Evolutionary conservation across 2,888 invertebrate genomes (phyloP).

Genomic region (Apamea monoglypha): DNA sequence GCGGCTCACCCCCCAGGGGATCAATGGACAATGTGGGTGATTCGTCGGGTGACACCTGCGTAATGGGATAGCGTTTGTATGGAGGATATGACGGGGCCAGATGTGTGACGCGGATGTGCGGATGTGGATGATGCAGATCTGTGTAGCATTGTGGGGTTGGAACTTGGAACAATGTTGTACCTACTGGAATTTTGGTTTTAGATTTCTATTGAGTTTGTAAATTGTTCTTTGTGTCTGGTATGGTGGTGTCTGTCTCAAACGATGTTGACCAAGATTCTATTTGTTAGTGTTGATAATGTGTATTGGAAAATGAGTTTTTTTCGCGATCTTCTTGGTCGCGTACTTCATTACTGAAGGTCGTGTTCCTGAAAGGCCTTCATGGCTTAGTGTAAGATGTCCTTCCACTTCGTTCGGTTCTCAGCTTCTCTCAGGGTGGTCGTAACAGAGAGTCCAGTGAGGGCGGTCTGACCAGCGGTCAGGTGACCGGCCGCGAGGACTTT

Average conservation of each 20-base stretch:
- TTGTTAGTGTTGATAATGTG: neutral
- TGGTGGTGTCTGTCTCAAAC: neutral
- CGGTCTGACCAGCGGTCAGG: too few relatives aligned
- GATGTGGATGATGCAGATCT: conserved; percentile 17
- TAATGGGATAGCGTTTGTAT: conserved; percentile 74
- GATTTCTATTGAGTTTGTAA: neutral
- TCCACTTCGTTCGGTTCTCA: too few relatives aligned
- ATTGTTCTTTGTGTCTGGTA: neutral
- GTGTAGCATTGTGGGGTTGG: neutral
- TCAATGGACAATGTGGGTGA: conserved; percentile 79
- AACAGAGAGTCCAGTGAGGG: too few relatives aligned
- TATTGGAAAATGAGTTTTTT: neutral
- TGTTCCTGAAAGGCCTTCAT: too few relatives aligned
- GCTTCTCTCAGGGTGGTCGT: too few relatives aligned
- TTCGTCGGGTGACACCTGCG: conserved; percentile 74
- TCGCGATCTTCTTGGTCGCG: too few relatives aligned
- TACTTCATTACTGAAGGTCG: too few relatives aligned
- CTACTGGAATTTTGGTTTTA: neutral
- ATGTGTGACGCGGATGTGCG: conserved; percentile 23
- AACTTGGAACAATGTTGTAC: conserved; percentile 22
- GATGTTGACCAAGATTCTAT: neutral
- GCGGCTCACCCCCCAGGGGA: conserved; percentile 66
- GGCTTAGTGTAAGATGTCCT: too few relatives aligned
- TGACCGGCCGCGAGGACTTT: too few relatives aligned
- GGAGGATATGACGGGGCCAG: conserved; percentile 56